phyloP scores from a whole-genome alignment of 1,140 invertebrate genomes.

The Saxidomus purpurata region DNA sequence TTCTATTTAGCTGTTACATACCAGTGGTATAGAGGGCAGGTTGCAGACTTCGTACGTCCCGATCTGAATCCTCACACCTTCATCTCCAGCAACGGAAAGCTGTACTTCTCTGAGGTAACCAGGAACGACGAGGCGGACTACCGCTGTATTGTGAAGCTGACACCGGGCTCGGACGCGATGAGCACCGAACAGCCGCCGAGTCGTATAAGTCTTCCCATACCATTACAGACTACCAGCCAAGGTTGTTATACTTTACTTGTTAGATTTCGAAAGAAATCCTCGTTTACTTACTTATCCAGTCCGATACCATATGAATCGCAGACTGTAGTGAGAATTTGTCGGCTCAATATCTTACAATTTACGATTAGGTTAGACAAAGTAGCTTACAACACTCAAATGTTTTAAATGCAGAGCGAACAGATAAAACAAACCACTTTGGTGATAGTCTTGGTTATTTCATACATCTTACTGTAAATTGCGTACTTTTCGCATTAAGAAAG shows the following conservation, averaged over 20 bases:
- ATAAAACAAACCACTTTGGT: too few relatives aligned
- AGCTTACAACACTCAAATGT: too few relatives aligned
- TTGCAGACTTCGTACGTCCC: slow-evolving; percentile 72
- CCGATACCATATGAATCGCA: too few relatives aligned
- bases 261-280: too few relatives aligned
- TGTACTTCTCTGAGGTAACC: slow-evolving; percentile 80
- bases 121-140: slow-evolving; percentile 72
- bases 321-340: too few relatives aligned
- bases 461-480: too few relatives aligned
- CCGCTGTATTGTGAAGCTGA: slow-evolving; percentile 77
- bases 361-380: too few relatives aligned
- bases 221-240: slow-evolving; percentile 60
- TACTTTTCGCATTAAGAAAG: too few relatives aligned
- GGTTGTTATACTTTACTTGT: slow-evolving; percentile 53
- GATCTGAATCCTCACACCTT: slow-evolving; percentile 78
- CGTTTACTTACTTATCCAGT: too few relatives aligned
- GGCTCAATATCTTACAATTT: too few relatives aligned
- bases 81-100: slow-evolving; percentile 77
- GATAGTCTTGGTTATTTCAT: too few relatives aligned
- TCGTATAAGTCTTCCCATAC: slow-evolving; percentile 74
- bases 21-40: slow-evolving; percentile 76
- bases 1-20: slow-evolving; percentile 74
- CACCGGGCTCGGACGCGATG: slow-evolving; percentile 70
- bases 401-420: too few relatives aligned
- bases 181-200: slow-evolving; percentile 76